Percentiles rank a stretch among this genome's conserved stretches.
phyloP scores from a whole-genome alignment of 1,140 invertebrate species.

The Trichomalopsis sarcophagae region DNA sequence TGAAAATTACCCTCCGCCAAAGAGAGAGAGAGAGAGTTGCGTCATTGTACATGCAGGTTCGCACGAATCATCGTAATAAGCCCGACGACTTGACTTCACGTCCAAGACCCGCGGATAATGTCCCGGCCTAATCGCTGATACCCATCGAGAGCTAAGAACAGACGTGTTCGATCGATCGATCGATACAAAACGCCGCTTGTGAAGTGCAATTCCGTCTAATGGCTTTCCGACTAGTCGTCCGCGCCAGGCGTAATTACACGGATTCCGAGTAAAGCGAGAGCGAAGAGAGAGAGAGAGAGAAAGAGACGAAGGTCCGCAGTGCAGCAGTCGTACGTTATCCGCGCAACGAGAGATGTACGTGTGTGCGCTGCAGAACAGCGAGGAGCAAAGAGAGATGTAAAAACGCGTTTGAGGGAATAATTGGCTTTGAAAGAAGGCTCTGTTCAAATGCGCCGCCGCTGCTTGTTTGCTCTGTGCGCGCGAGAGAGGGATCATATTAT shows the following conservation, averaged over 20 bases:
- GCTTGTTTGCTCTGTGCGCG: slow-evolving; percentile 3
- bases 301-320: background rate
- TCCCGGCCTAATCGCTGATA: slow-evolving; percentile 6
- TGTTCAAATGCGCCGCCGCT: slow-evolving; percentile 2
- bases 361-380: background rate
- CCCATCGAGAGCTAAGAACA: background rate
- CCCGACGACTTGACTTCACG: background rate
- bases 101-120: background rate
- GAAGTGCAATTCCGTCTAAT: slow-evolving; percentile 39
- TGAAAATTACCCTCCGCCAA: background rate
- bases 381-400: background rate
- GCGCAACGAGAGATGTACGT: background rate
- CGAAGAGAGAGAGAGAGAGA: too few relatives aligned
- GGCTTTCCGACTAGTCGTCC: slow-evolving; percentile 28
- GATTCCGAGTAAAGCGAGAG: slow-evolving; percentile 33
- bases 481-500: background rate
- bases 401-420: slow-evolving; percentile 33
- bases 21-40: too few relatives aligned
- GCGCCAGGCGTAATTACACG: slow-evolving; percentile 25
- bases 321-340: background rate
- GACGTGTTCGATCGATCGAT: slow-evolving; percentile 8
- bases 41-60: background rate
- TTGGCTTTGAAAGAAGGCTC: slow-evolving; percentile 27
- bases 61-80: background rate
- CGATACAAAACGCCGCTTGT: slow-evolving; percentile 20